These are phyloP conservation scores for Pipra filicauda DNA, from an alignment of 2,113 vertebrate species.

Conservation along the genomic window DNA sequence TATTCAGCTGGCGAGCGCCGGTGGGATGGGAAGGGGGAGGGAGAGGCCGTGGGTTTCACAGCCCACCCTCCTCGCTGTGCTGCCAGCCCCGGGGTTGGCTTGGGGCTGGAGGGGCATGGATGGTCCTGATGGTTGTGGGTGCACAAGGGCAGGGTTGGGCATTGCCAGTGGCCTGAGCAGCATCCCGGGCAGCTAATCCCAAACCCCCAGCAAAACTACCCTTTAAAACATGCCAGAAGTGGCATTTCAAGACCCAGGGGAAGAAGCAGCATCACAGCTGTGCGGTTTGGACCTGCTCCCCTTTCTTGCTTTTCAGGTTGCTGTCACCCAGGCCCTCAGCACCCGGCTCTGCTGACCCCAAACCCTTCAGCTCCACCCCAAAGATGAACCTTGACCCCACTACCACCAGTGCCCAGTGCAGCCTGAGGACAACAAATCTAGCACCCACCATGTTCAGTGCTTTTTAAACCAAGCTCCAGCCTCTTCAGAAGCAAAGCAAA, in stretches of 20 bases:
- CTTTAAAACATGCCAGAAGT: neutral
- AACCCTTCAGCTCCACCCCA: fast-evolving
- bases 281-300: neutral
- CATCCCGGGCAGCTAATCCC: fast-evolving
- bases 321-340: neutral
- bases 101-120: fast-evolving
- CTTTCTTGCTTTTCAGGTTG: neutral
- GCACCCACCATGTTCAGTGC: fast-evolving
- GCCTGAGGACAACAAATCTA: fast-evolving
- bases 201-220: neutral
- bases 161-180: fast-evolving
- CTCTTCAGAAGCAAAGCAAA: neutral
- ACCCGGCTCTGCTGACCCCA: neutral
- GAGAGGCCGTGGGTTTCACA: neutral
- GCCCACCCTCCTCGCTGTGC: neutral
- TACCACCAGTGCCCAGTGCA: fast-evolving
- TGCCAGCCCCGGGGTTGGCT: neutral
- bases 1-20: neutral
- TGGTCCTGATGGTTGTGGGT: fast-evolving
- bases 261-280: neutral
- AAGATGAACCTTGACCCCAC: fast-evolving
- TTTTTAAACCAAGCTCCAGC: neutral
- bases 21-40: neutral
- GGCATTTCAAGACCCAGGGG: neutral
- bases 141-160: neutral